Percentiles rank a stretch among this genome's conserved stretches.
These are phyloP conservation scores for Agrypnia vestita DNA, from an alignment of 1,140 invertebrate genomes.

Conservation along the genomic window DNA sequence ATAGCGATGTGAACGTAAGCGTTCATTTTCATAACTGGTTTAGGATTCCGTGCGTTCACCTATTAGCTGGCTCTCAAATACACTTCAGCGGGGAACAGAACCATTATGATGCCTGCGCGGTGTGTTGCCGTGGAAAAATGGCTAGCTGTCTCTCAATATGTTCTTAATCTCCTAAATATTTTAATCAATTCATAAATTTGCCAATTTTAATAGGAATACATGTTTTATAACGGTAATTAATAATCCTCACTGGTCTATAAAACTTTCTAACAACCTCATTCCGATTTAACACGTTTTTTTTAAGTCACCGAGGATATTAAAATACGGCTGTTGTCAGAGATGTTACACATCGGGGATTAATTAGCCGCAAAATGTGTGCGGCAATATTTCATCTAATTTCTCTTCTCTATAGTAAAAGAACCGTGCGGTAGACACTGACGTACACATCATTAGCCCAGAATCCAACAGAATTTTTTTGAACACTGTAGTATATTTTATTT, in stretches of 20 bases:
- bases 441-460: conserved; percentile 13
- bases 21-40: conserved; percentile 61
- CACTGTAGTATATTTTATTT: conserved; percentile 5
- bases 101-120: not conserved
- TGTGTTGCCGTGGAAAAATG: not conserved
- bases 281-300: not conserved
- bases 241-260: not conserved
- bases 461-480: not conserved
- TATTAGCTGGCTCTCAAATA: conserved; percentile 26
- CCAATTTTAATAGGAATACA: not conserved
- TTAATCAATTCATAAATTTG: not conserved
- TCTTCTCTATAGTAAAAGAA: conserved; percentile 4
- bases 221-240: not conserved
- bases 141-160: conserved; percentile 1
- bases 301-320: conserved; percentile 27
- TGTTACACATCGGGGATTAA: conserved; percentile 35
- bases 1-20: conserved; percentile 54
- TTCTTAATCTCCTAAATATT: not conserved
- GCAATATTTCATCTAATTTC: conserved; percentile 20
- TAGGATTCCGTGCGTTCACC: conserved; percentile 45
- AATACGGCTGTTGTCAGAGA: conserved; percentile 2
- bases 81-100: not conserved
- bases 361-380: conserved; percentile 8
- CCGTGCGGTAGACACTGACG: not conserved
- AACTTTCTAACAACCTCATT: conserved; percentile 30